These are phyloP conservation scores for Mustela lutreola DNA, from an alignment of 2,113 vertebrate species.

Conservation along the genomic window DNA sequence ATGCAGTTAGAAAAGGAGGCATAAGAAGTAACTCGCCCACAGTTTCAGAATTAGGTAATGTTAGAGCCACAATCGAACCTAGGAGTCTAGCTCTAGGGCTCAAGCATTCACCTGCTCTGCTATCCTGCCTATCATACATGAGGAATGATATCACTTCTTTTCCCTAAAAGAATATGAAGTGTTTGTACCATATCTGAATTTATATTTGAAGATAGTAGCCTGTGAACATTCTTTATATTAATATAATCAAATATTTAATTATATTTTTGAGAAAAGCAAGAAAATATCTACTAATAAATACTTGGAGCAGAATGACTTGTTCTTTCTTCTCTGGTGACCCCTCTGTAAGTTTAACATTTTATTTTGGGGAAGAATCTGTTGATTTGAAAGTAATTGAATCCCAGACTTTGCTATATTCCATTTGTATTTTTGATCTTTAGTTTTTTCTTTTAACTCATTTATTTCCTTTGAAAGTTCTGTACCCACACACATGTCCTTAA, in stretches of 20 bases:
- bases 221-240: conserved; percentile 18
- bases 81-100: not conserved
- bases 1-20: not conserved
- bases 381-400: conserved; percentile 39
- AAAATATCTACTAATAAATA: not conserved
- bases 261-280: conserved; percentile 27
- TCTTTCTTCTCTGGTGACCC: not conserved
- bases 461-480: conserved; percentile 27
- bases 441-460: conserved; percentile 11
- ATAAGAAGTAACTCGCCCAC: not conserved
- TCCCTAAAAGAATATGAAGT: not conserved
- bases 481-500: not conserved
- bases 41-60: not conserved
- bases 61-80: not conserved
- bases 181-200: not conserved
- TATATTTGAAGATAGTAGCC: not conserved
- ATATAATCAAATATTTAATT: conserved; percentile 31
- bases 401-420: not conserved
- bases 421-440: conserved; percentile 10
- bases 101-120: not conserved
- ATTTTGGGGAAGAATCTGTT: conserved; percentile 33
- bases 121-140: not conserved
- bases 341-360: not conserved
- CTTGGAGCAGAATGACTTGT: conserved; percentile 9
- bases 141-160: not conserved